A percentile compares a stretch with the other conserved stretches of the same genome.
Evolutionary conservation across 2,888 invertebrate species (phyloP).

Genomic region (Antitype chi): DNA sequence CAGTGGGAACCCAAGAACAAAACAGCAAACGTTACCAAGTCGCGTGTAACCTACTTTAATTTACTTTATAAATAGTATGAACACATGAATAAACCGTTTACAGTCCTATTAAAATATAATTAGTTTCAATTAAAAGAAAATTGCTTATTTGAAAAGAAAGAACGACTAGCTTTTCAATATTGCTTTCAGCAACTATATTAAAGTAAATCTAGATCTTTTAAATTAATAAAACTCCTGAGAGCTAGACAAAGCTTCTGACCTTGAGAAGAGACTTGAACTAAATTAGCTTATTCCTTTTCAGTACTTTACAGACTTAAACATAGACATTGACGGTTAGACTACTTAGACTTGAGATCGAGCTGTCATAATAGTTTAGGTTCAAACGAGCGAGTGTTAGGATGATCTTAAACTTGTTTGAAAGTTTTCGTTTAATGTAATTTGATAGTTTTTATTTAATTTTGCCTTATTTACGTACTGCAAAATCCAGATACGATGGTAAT

Average conservation of each 20-base stretch:
- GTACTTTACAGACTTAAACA: slow-evolving; percentile 3
- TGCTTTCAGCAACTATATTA: neutral
- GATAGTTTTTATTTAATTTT: neutral
- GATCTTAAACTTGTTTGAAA: slow-evolving; percentile 22
- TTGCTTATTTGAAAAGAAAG: slow-evolving; percentile 7
- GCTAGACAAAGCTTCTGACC: neutral
- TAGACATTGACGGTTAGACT: neutral
- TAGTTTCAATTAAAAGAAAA: slow-evolving; percentile 37
- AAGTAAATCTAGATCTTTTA: neutral
- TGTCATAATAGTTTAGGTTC: slow-evolving; percentile 16
- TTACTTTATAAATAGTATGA: slow-evolving; percentile 43
- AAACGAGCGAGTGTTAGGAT: neutral
- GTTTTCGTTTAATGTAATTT: slow-evolving; percentile 8
- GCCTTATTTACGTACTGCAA: too few relatives aligned
- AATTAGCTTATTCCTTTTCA: slow-evolving; percentile 23
- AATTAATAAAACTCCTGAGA: slow-evolving; percentile 17
- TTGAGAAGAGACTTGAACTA: neutral
- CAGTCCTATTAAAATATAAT: slow-evolving; percentile 20
- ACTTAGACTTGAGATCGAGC: neutral
- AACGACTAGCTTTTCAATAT: neutral
- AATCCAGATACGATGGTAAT: neutral
- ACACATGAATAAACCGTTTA: slow-evolving; percentile 36
- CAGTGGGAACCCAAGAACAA: neutral
- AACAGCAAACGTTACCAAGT: slow-evolving; percentile 26
- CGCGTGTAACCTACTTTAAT: slow-evolving; percentile 53